A percentile compares a stretch with the other conserved stretches of the same genome.
Evolutionary conservation across 2,888 invertebrate species (phyloP).

Genomic region (Lissonota sp.): DNA sequence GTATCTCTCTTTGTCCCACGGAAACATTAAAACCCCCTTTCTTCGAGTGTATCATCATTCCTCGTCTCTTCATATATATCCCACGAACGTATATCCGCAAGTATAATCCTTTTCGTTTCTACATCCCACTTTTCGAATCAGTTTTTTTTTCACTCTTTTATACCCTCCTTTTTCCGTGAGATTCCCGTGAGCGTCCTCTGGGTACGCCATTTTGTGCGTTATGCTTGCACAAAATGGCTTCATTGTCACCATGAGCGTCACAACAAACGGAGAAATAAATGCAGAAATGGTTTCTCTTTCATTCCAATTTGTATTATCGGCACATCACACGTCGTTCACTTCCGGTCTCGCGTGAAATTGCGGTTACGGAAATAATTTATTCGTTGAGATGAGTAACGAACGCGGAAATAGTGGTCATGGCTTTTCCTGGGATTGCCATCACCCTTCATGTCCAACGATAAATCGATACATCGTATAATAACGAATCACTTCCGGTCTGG

Average conservation of each 20-base stretch:
- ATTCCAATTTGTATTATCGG: neutral
- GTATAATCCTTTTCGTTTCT: too few relatives aligned
- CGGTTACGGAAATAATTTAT: constrained; percentile 30
- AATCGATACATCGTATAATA: neutral
- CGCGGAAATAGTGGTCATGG: neutral
- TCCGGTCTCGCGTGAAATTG: constrained; percentile 41
- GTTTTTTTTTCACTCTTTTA: too few relatives aligned
- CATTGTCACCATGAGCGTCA: neutral
- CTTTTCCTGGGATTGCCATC: constrained; percentile 40
- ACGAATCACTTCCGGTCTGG: constrained; percentile 49
- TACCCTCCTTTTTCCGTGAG: too few relatives aligned
- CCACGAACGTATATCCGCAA: constrained; percentile 37
- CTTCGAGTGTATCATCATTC: constrained; percentile 20
- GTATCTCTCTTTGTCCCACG: constrained; percentile 36
- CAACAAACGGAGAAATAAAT: neutral
- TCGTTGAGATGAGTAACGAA: constrained; percentile 16
- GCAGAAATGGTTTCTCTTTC: neutral
- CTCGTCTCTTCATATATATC: constrained; percentile 32
- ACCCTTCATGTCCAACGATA: neutral
- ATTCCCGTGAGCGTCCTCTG: too few relatives aligned
- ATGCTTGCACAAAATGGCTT: too few relatives aligned
- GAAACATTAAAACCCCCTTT: constrained; percentile 47
- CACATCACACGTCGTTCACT: constrained; percentile 16
- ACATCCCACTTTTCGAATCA: too few relatives aligned
- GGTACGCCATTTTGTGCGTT: too few relatives aligned